Evolutionary conservation across 2,113 vertebrate genomes (phyloP), one percentile per base, ranked within the genome.

Genomic region (Oncorhynchus clarkii): DNA sequence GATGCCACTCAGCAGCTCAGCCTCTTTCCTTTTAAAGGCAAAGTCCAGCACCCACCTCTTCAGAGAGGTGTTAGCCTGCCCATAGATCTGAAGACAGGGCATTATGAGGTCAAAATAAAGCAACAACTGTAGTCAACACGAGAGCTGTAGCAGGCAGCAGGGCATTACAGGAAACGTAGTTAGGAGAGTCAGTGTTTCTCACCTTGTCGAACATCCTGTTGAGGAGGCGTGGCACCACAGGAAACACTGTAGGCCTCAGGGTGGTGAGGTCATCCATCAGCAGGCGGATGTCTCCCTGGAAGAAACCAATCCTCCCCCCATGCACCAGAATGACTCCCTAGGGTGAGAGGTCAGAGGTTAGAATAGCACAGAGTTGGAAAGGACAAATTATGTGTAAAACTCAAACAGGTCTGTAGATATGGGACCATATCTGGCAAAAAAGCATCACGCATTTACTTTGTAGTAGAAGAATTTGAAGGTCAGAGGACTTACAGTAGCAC

Each of bases 131-230:
- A 57, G 59, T 62, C 20, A 22, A 62, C 88, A 16, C 2, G 20
- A 62, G 59, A 9, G 59, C 59, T 22, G 18, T 8, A 62, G 59
- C 7, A 62, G 59, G 59, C 6, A 22, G 39, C 8, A 45, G 39
- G 39, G 39, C 39, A 20, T 57, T 20, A 57, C 4, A 16, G 65
- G 65, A 27, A 27, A 31, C 24, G 27, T 45, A 11, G 39, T 54
- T 54, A 1, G 51, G 4, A 54, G 16, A 18, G 49, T 54, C 14
- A 54, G 51, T 54, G 51, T 54, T 54, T 54, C 14, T 68, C 67
- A 99, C 98, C 92, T 94, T 96, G 80, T 99, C 98, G 82, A 97
- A 99, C 97, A 99, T 99, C 76, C 98, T 95, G 90, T 99, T 99
- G 81, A 99, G 90, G 45, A 99, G 90, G 31, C 98, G 95, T 0